A percentile compares a stretch with the other conserved stretches of the same genome.
phyloP scores from a whole-genome alignment of 2,888 invertebrate species.

The Boloria euphrosyne region DNA sequence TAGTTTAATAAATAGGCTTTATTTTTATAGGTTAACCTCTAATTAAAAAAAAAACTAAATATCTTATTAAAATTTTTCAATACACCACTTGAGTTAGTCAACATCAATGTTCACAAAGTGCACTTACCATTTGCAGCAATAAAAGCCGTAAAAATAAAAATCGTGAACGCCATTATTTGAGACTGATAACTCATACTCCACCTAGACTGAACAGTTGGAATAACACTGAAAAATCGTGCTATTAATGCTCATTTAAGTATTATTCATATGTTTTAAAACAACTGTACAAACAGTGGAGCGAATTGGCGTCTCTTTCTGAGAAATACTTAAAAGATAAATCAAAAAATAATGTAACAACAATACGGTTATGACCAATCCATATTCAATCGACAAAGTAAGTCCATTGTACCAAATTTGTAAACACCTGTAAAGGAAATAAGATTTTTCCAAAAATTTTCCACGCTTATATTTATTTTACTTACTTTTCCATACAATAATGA shows the following conservation, averaged over 20 bases:
- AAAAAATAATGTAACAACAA: slow-evolving; percentile 36
- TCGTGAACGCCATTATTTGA: slow-evolving; percentile 53
- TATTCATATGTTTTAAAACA: slow-evolving; percentile 52
- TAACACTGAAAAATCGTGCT: slow-evolving; percentile 53
- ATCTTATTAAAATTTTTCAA: too few relatives aligned
- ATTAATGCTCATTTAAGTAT: slow-evolving; percentile 60
- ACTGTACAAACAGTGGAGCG: slow-evolving; percentile 66
- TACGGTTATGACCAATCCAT: slow-evolving; percentile 21
- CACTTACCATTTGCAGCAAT: slow-evolving; percentile 57
- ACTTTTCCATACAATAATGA: too few relatives aligned
- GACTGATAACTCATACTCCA: slow-evolving; percentile 38
- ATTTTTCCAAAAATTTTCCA: slow-evolving; percentile 15
- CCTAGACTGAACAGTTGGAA: slow-evolving; percentile 45
- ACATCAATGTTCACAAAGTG: background rate
- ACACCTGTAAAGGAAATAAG: background rate
- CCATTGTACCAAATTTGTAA: slow-evolving; percentile 9
- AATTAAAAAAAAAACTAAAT: too few relatives aligned
- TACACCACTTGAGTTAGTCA: too few relatives aligned
- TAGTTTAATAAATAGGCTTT: too few relatives aligned
- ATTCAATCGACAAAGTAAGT: slow-evolving; percentile 12
- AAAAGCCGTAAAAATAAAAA: slow-evolving; percentile 46
- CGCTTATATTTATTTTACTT: background rate
- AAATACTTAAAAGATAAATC: slow-evolving; percentile 42
- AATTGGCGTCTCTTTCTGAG: slow-evolving; percentile 48
- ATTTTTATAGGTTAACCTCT: too few relatives aligned